Evolutionary conservation across 2,113 vertebrate genomes (phyloP).

Genomic region (Oreocharis arfaki): DNA sequence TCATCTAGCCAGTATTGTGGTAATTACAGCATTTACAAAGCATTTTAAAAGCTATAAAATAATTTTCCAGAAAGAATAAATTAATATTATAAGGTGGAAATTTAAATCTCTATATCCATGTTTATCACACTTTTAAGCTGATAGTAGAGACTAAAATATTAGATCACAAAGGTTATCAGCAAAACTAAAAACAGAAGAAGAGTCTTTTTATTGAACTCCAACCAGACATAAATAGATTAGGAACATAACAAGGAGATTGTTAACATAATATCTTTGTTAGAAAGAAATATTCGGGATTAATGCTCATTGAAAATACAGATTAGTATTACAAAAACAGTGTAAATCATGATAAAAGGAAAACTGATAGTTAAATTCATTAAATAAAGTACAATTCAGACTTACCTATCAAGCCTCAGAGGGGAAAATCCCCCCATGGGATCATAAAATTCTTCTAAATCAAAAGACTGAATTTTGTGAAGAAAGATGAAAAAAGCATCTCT

Average conservation of each 20-base stretch:
- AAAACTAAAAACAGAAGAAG: neutral
- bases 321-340: neutral
- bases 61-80: neutral
- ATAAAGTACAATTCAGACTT: neutral
- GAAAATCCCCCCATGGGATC: neutral
- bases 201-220: neutral
- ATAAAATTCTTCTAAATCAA: neutral
- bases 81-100: neutral
- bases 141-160: neutral
- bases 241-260: neutral
- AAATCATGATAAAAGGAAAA: neutral
- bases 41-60: neutral
- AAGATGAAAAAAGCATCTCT: neutral
- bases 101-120: neutral
- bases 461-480: neutral
- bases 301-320: neutral
- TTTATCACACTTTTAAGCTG: neutral
- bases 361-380: neutral
- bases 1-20: neutral
- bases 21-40: neutral
- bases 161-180: neutral
- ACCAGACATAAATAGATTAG: neutral
- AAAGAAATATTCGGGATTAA: neutral
- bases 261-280: neutral
- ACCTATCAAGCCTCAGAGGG: neutral